Conservation (phyloP, 2,113 vertebrate genomes). For the Zootoca vivipara region DNA sequence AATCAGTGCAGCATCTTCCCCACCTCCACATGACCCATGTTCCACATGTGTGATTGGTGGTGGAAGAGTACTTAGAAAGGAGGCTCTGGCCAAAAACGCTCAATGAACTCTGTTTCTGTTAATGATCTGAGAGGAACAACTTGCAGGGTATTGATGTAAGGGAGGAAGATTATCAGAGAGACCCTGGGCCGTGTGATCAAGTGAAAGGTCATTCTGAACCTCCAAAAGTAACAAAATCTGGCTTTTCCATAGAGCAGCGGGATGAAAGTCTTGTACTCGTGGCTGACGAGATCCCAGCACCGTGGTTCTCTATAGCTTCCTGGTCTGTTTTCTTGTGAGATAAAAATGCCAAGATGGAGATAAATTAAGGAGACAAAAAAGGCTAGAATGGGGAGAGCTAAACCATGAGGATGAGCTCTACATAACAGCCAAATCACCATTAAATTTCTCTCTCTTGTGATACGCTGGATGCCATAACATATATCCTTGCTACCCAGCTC, state of each 20-base stretch:
- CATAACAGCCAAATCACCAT: neutral
- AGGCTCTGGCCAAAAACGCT: neutral
- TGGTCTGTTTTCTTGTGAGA: neutral
- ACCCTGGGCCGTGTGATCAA: neutral
- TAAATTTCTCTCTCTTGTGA: neutral
- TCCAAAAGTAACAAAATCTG: slow-evolving; percentile 28
- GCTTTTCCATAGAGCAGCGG: neutral
- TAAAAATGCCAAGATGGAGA: neutral
- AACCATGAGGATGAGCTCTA: neutral
- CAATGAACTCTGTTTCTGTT: neutral
- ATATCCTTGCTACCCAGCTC: neutral
- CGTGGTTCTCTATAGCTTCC: neutral
- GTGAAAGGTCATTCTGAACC: neutral
- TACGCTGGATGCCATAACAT: neutral
- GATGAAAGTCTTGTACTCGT: neutral
- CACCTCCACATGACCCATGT: neutral
- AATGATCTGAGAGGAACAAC: neutral
- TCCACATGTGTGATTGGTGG: neutral
- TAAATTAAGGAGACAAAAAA: neutral
- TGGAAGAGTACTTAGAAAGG: no score
- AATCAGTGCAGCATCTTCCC: neutral
- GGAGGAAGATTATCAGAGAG: neutral
- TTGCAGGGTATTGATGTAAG: neutral
- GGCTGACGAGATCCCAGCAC: neutral
- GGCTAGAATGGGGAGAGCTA: no score